Evolutionary conservation across 1,140 invertebrate genomes (phyloP).

Genomic region (Orius laevigatus): DNA sequence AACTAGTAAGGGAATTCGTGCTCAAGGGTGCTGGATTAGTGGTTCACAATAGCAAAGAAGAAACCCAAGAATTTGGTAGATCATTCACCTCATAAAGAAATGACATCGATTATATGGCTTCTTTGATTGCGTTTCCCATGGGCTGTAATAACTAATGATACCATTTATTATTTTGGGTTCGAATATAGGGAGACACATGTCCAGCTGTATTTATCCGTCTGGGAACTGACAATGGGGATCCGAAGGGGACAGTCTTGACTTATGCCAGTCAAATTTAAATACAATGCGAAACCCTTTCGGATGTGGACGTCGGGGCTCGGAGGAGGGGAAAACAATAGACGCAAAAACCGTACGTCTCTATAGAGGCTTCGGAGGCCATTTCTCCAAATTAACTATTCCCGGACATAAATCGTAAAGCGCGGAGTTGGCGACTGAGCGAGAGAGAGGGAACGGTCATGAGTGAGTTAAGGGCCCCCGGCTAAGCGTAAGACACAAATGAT

Average conservation of each 20-base stretch:
- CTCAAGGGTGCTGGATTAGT: too few relatives aligned
- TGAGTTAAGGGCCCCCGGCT: constrained; percentile 1
- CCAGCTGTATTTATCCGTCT: constrained; percentile 9
- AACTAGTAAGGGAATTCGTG: too few relatives aligned
- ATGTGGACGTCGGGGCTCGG: too few relatives aligned
- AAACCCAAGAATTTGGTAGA: too few relatives aligned
- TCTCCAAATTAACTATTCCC: constrained; percentile 11
- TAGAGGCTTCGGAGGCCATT: constrained; percentile 3
- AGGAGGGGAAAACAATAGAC: constrained; percentile 8
- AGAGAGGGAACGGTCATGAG: background rate
- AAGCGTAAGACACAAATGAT: too few relatives aligned
- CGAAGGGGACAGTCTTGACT: constrained; percentile 9
- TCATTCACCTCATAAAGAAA: too few relatives aligned
- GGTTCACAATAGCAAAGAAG: too few relatives aligned
- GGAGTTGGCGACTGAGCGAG: background rate
- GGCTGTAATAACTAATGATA: too few relatives aligned
- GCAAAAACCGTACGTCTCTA: constrained; percentile 11
- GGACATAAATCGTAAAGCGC: constrained; percentile 6
- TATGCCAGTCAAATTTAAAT: constrained; percentile 12
- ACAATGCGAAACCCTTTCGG: constrained; percentile 4
- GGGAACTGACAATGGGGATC: constrained; percentile 9
- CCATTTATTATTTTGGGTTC: too few relatives aligned
- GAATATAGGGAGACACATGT: constrained; percentile 3
- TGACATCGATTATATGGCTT: too few relatives aligned
- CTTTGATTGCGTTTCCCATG: too few relatives aligned